These are phyloP conservation scores for Procavia capensis DNA, from an alignment of 2,113 vertebrate genomes.

Conservation along the genomic window DNA sequence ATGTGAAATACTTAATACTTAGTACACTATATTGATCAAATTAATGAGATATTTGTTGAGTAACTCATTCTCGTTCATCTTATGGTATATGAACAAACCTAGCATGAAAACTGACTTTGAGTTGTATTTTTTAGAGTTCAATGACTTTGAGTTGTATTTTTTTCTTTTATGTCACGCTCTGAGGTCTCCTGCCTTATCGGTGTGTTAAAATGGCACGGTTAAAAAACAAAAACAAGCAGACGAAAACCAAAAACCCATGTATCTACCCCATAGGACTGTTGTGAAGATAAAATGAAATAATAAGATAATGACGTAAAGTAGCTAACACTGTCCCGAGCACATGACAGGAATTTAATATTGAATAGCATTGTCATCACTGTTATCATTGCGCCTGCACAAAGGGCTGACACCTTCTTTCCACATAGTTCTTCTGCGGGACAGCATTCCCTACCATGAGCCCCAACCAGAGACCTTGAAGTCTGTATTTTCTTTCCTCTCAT, in stretches of 20 bases:
- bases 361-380: background rate
- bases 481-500: slow-evolving; percentile 29
- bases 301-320: background rate
- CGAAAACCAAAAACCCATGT: background rate
- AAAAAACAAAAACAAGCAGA: background rate
- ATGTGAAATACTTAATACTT: background rate
- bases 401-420: background rate
- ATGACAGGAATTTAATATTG: background rate
- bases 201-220: background rate
- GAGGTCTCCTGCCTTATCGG: background rate
- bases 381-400: background rate
- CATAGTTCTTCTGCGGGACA: background rate
- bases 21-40: background rate
- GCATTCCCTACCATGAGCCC: background rate
- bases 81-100: background rate
- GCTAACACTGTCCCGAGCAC: background rate
- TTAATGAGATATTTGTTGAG: background rate
- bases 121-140: background rate
- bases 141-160: background rate
- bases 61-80: background rate
- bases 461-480: background rate
- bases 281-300: slow-evolving; percentile 17
- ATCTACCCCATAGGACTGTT: background rate
- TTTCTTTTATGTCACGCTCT: background rate
- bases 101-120: background rate